Evolutionary conservation across 2,888 invertebrate species (phyloP).

Genomic region (Spialia ferax): DNA sequence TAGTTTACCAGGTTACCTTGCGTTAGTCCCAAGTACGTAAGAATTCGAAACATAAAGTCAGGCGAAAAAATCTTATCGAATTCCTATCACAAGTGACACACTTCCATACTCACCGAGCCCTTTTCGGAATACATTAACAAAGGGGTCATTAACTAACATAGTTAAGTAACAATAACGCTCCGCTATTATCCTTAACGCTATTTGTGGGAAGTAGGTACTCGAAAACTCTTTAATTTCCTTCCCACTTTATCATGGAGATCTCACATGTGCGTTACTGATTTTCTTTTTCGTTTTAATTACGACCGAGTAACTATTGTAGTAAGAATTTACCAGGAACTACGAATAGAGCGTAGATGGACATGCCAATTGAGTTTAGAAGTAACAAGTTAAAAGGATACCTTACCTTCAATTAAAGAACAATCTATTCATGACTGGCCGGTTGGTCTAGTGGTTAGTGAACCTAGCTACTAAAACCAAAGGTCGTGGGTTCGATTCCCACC

Average conservation of each 20-base stretch:
- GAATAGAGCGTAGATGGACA: neutral
- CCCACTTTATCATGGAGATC: slow-evolving; percentile 61
- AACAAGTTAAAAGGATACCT: too few species aligned
- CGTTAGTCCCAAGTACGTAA: too few species aligned
- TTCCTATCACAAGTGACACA: slow-evolving; percentile 5
- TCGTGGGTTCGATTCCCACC: too few species aligned
- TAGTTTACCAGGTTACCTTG: too few species aligned
- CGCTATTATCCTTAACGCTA: neutral
- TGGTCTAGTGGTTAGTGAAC: too few species aligned
- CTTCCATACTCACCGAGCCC: neutral
- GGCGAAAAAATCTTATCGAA: neutral
- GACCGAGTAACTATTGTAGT: slow-evolving; percentile 27
- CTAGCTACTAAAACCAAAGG: too few species aligned
- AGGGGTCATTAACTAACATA: slow-evolving; percentile 1
- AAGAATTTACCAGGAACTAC: slow-evolving; percentile 8
- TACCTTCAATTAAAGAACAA: too few species aligned
- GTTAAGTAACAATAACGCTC: neutral
- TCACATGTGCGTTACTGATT: slow-evolving; percentile 55
- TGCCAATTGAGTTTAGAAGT: neutral
- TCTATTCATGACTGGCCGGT: too few species aligned
- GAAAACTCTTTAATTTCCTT: slow-evolving; percentile 49
- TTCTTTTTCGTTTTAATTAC: slow-evolving; percentile 51
- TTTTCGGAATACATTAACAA: slow-evolving; percentile 5
- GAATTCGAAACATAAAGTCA: too few species aligned
- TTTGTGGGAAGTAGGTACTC: slow-evolving; percentile 40